Percentiles rank a stretch among this genome's conserved stretches.
Conservation (phyloP, 2,888 invertebrate genomes). For the Didymodactylos carnosus region DNA sequence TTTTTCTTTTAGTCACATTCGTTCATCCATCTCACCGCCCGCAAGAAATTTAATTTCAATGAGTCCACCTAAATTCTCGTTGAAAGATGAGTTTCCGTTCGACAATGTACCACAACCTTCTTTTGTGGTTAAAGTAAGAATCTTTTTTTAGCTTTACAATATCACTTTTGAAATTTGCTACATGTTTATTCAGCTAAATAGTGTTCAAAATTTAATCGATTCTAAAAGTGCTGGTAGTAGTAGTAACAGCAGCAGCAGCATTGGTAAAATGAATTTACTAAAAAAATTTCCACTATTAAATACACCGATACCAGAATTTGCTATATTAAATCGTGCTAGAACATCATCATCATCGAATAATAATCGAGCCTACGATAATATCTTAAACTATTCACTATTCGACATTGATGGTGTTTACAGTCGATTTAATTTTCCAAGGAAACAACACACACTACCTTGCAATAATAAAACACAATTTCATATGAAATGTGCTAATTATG, state of each 20-base stretch:
- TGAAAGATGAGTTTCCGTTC: too few species aligned
- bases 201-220: too few species aligned
- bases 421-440: too few species aligned
- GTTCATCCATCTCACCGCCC: not conserved
- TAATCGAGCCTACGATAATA: not conserved
- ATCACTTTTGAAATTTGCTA: not conserved
- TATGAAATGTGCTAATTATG: not conserved
- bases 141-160: not conserved
- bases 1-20: not conserved
- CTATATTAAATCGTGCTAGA: too few species aligned
- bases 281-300: not conserved
- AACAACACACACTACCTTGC: too few species aligned
- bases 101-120: too few species aligned
- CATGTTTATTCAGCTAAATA: not conserved
- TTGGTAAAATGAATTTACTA: too few species aligned
- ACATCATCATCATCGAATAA: not conserved
- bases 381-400: too few species aligned
- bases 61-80: not conserved
- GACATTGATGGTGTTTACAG: too few species aligned
- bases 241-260: not conserved
- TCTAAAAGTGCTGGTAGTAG: not conserved
- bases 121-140: not conserved
- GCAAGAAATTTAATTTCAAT: not conserved
- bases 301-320: not conserved
- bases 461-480: not conserved